These are phyloP conservation scores for Scleropages formosus DNA, from an alignment of 2,797 vertebrate genomes.

Conservation along the genomic window DNA sequence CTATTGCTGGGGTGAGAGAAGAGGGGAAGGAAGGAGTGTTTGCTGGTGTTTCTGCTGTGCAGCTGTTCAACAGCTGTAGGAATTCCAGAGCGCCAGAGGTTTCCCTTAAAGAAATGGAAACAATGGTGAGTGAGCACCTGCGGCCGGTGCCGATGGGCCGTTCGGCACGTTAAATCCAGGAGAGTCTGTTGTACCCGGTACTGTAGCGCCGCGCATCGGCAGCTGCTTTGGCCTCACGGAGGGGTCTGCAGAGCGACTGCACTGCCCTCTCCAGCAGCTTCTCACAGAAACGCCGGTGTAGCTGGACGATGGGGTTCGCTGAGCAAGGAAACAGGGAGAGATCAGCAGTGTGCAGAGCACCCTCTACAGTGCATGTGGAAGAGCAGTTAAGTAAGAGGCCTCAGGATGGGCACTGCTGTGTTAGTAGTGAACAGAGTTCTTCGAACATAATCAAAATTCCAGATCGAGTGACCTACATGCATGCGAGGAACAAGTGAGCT, in stretches of 20 bases:
- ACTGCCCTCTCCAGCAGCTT: slow-evolving; percentile 86
- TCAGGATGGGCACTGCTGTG: too few relatives aligned
- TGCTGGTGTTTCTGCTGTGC: slow-evolving; percentile 79
- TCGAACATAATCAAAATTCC: too few relatives aligned
- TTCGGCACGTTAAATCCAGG: background rate
- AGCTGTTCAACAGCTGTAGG: slow-evolving; percentile 85
- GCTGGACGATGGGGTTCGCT: slow-evolving; percentile 92
- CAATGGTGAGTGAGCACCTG: background rate
- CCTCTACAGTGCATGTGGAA: background rate
- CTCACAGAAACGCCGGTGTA: slow-evolving; percentile 92
- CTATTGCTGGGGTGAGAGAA: slow-evolving; percentile 62
- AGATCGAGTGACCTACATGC: too few relatives aligned
- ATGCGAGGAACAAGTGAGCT: background rate
- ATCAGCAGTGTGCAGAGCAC: background rate
- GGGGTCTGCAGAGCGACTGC: slow-evolving; percentile 87
- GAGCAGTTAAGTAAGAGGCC: background rate
- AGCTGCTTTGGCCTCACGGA: slow-evolving; percentile 58
- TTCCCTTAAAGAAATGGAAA: slow-evolving; percentile 68
- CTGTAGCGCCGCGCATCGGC: background rate
- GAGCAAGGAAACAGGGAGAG: slow-evolving; percentile 19
- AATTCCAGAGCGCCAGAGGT: slow-evolving; percentile 85
- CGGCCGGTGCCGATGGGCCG: background rate
- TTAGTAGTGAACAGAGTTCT: too few relatives aligned
- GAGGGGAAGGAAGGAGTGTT: slow-evolving; percentile 58
- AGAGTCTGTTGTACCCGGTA: background rate